Evolutionary conservation across 2,888 invertebrate species (phyloP), one percentile per base, ranked within the genome.

Genomic region (Aphodius sticticus): DNA sequence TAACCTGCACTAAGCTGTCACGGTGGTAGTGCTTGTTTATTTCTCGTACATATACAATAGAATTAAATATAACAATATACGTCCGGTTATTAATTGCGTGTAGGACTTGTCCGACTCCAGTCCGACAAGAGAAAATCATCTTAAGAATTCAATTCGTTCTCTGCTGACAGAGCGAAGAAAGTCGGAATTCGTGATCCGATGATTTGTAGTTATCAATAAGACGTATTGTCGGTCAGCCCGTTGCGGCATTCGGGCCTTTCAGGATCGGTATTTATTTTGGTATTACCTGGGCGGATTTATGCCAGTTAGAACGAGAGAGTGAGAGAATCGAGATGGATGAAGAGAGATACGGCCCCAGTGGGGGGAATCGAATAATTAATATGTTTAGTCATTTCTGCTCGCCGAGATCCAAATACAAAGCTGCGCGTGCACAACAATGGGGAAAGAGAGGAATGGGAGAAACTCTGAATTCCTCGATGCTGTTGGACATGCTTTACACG

Each of bases 181-280:
- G 74, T 74, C 74, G 35, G 74, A 74, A 37, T 74, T 74, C 74
- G 74, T 74, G 74, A 74, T 74, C 74, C 37, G 36, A 37, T 37
- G 74, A 74, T 74, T 74, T 74, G 74, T 74, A 74, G 74, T n/a
- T 37, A 74, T 74, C 74, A 74, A 74, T 74, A 74, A 74, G 74
- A 74, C 36, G 35, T 37, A 74, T 74, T 74, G 74, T 74, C 36
- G 36, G 35, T 37, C 26, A 4, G 16, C 26, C 35, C 74, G 74
- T 74, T n/a, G 37, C 74, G 36, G 35, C 35, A 53, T 53, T 53
- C 53, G 53, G 53, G 53, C 53, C 53, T 53, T 53, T 53, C 53
- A 53, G 53, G 53, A 12, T 53, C 53, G 53, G 53, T 53, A 53
- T 53, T 53, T 53, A 53, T 53, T 53, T 53, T 53, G 53, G 53